Percentiles rank a stretch among this genome's conserved stretches.
Evolutionary conservation across 2,888 invertebrate genomes (phyloP).

Genomic region (Acronicta aceris): DNA sequence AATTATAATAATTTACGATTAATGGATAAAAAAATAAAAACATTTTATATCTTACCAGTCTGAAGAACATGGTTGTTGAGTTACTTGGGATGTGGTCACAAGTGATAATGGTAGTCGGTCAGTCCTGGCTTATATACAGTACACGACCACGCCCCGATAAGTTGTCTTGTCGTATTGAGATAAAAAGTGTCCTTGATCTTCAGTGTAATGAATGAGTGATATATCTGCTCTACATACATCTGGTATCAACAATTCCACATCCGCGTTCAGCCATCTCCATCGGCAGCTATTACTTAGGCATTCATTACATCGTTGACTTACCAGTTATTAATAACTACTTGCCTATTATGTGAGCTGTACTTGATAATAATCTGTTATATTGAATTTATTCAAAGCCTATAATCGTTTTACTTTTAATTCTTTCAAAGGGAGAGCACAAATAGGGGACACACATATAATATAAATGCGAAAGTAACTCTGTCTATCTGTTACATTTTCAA

Average conservation of each 20-base stretch:
- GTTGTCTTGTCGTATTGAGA: conserved; percentile 66
- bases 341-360: conserved; percentile 13
- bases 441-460: too few species aligned
- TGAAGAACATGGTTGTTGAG: conserved; percentile 82
- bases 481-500: too few species aligned
- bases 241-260: conserved; percentile 67
- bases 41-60: conserved; percentile 74
- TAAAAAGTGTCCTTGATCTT: conserved; percentile 88
- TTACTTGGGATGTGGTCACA: conserved; percentile 76
- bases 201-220: conserved; percentile 74
- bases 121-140: conserved; percentile 78
- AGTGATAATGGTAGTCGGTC: conserved; percentile 74
- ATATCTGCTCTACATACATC: conserved; percentile 64
- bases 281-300: conserved; percentile 20
- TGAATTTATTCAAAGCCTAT: too few species aligned
- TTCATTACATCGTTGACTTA: conserved; percentile 30
- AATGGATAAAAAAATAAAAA: not conserved
- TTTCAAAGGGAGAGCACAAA: too few species aligned
- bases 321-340: conserved; percentile 22
- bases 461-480: too few species aligned
- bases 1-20: too few species aligned
- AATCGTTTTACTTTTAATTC: too few species aligned
- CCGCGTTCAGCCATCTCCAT: conserved; percentile 64
- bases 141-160: conserved; percentile 79
- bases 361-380: conserved; percentile 5